Base-by-base conservation (phyloP, 2,888 invertebrate genomes). In the Gortyna flavago region DNA sequence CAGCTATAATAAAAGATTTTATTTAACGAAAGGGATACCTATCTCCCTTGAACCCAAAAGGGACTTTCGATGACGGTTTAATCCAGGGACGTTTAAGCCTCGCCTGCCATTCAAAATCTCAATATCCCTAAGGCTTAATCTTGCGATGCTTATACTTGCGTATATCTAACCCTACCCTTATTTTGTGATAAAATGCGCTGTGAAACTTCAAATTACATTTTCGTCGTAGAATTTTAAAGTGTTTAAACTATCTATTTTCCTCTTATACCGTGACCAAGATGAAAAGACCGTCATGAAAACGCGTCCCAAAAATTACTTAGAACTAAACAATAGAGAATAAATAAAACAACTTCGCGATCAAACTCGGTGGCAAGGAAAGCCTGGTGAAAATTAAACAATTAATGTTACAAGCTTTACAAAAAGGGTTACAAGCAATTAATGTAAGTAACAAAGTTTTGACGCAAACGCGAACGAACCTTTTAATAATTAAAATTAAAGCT, bases 361-460 rank as follows among this genome's bases (percentile, higher is more conserved):
- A 81, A 86, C 48, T 78, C 67, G n/a, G 29, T 48, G 72, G 59
- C 64, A 81, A 72, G 64, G 29, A 74, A 65, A 72, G 57, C 44
- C 68, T 54, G 64, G 35, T 54, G 67, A 66, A 74, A 77, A 72
- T 81, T 81, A 72, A 62, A 79, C 73, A 66, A 77, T 80, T 67
- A 76, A 73, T 67, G 67, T 72, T 72, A 57, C 85, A 67, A 75
- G 71, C 67, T 83, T 74, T 38, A 68, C 68, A 72, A 71, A 79
- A 79, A 77, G 57, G 73, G 75, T 66, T 79, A 87, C 68, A 75
- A 85, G 75, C 67, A 84, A 84, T 86, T 84, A 84, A 84, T 68
- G 79, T 79, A 4, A 35, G 35, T 35, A 35, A 88, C 72, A 85
- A 87, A 88, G 77, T 88, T 87, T 77, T 69, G 75, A 75, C 72